Percentiles rank a stretch among this genome's conserved stretches.
These are phyloP conservation scores for Bembecia ichneumoniformis DNA, from an alignment of 2,888 invertebrate genomes.

Conservation along the genomic window DNA sequence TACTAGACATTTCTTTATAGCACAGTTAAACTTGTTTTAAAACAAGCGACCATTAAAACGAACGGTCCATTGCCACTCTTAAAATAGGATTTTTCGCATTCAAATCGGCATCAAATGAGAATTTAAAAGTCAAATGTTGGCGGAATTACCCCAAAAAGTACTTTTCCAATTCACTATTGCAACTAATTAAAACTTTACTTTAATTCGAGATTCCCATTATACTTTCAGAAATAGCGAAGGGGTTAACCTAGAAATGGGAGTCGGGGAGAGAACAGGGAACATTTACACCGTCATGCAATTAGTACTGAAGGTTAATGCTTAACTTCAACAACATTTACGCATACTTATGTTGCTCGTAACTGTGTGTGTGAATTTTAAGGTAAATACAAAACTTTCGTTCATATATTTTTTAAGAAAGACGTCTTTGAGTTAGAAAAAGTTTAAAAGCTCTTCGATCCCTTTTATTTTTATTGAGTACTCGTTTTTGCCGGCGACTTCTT, in stretches of 20 bases:
- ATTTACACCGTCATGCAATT: constrained; percentile 20
- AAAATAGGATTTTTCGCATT: background rate
- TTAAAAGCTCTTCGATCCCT: too few relatives aligned
- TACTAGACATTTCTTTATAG: too few relatives aligned
- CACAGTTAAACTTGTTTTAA: too few relatives aligned
- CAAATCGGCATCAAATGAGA: background rate
- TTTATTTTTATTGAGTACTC: too few relatives aligned
- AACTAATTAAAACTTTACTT: constrained; percentile 70
- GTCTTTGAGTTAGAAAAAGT: too few relatives aligned
- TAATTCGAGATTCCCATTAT: constrained; percentile 63
- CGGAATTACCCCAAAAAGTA: constrained; percentile 24
- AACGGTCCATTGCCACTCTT: background rate
- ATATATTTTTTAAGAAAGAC: too few relatives aligned
- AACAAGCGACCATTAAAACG: background rate
- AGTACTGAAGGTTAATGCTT: background rate
- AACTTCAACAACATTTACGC: too few relatives aligned
- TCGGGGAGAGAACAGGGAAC: constrained; percentile 3
- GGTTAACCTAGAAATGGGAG: constrained; percentile 37
- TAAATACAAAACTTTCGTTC: too few relatives aligned
- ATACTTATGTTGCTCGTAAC: background rate
- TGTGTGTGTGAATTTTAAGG: background rate
- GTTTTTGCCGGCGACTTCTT: too few relatives aligned
- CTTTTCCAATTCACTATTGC: constrained; percentile 56
- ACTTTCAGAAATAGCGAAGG: constrained; percentile 55
- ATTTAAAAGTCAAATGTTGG: constrained; percentile 43